These are phyloP conservation scores for Eumaeus atala DNA, from an alignment of 1,140 invertebrate species.

Conservation along the genomic window DNA sequence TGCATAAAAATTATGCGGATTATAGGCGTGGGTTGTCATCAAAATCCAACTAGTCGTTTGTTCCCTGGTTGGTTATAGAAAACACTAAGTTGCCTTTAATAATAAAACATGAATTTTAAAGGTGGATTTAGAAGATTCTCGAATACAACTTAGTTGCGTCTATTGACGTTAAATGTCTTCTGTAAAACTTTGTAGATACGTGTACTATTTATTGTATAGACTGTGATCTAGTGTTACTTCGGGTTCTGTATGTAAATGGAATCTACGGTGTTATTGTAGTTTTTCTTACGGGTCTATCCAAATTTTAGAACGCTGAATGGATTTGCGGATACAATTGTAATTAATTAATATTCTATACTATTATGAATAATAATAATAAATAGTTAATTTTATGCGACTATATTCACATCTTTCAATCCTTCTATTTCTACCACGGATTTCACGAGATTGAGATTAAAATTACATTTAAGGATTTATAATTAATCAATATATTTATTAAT, in stretches of 20 bases:
- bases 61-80: not conserved
- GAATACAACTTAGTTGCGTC: conserved; percentile 36
- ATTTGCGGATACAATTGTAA: not conserved
- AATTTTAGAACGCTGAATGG: not conserved
- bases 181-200: conserved; percentile 47
- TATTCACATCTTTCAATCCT: too few species aligned
- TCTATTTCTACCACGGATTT: too few species aligned
- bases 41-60: too few species aligned
- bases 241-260: conserved; percentile 58
- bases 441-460: too few species aligned
- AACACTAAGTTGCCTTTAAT: not conserved
- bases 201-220: conserved; percentile 65
- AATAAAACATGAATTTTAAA: conserved; percentile 22
- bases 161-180: conserved; percentile 43
- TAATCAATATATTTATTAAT: too few species aligned
- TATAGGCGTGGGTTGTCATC: too few species aligned
- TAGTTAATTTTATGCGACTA: too few species aligned
- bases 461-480: too few species aligned
- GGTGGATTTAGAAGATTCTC: conserved; percentile 19
- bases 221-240: conserved; percentile 72
- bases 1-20: too few species aligned
- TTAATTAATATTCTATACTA: too few species aligned
- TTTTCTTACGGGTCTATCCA: not conserved
- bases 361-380: too few species aligned
- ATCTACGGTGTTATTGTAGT: not conserved